Evolutionary conservation across 1,140 invertebrate species (phyloP).

Genomic region (Saccostrea glomerata): DNA sequence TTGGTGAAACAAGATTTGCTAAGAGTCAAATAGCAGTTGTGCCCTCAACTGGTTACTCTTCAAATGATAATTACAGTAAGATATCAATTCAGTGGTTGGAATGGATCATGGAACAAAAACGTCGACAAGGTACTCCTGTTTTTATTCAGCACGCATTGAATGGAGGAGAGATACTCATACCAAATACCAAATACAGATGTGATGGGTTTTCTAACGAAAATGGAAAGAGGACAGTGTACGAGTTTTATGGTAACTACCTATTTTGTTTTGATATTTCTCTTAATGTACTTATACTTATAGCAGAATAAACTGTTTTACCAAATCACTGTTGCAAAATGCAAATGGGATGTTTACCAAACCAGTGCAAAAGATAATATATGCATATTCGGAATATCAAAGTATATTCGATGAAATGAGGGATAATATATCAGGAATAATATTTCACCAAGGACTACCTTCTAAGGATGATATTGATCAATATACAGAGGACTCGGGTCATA

Average conservation of each 20-base stretch:
- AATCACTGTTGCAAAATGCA: slow-evolving; percentile 17
- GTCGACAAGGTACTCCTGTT: neutral
- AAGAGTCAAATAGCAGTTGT: slow-evolving; percentile 40
- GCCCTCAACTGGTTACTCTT: slow-evolving; percentile 41
- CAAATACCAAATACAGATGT: slow-evolving; percentile 42
- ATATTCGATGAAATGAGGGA: too few relatives aligned
- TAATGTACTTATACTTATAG: neutral
- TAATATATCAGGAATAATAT: too few relatives aligned
- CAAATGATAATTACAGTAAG: slow-evolving; percentile 44
- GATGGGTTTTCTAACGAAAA: slow-evolving; percentile 13
- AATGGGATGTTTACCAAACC: slow-evolving; percentile 44
- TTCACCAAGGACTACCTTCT: too few relatives aligned
- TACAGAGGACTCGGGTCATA: neutral
- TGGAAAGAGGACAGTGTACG: slow-evolving; percentile 28
- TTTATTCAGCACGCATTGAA: slow-evolving; percentile 35
- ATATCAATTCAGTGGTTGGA: slow-evolving; percentile 52
- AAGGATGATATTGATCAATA: neutral
- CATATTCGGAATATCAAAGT: slow-evolving; percentile 30
- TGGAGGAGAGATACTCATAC: slow-evolving; percentile 42
- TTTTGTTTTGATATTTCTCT: neutral
- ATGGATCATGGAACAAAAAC: slow-evolving; percentile 43
- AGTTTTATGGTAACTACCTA: slow-evolving; percentile 28
- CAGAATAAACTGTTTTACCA: neutral
- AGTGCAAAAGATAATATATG: slow-evolving; percentile 45
- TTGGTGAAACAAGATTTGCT: slow-evolving; percentile 2